Conservation (phyloP, 2,113 vertebrate genomes). For the Chamaea fasciata region DNA sequence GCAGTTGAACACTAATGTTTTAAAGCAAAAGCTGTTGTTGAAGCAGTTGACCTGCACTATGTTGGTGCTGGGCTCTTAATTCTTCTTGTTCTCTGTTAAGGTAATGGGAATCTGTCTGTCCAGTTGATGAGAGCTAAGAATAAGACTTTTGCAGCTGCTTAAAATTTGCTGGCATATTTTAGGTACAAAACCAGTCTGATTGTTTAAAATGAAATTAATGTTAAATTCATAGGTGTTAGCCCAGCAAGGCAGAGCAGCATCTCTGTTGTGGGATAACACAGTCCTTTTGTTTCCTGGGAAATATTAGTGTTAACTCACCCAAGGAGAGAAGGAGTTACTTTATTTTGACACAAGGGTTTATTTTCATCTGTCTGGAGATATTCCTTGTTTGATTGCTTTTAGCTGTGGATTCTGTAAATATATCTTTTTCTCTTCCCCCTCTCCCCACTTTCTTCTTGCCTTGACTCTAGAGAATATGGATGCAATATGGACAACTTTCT, state of each 20-base stretch:
- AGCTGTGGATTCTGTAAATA: not conserved
- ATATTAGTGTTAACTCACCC: not conserved
- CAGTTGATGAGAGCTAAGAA: not conserved
- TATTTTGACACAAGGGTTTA: not conserved
- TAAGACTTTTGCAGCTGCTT: not conserved
- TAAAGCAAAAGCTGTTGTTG: not conserved
- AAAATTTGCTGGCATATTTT: not conserved
- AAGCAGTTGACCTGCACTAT: not conserved
- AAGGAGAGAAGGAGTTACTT: not conserved
- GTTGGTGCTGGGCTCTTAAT: not conserved
- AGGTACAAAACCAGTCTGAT: not conserved
- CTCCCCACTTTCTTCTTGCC: not conserved
- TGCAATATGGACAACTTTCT: not conserved
- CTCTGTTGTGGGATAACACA: not conserved
- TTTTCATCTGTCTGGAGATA: not conserved
- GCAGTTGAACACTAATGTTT: not conserved
- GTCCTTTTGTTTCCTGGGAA: not conserved
- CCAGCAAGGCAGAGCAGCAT: not conserved
- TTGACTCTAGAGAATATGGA: not conserved
- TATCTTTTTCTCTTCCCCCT: fast-evolving
- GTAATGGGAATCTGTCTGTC: not conserved
- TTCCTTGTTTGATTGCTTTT: not conserved
- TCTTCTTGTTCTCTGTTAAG: not conserved
- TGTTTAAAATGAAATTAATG: not conserved
- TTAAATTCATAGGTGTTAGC: not conserved